Evolutionary conservation across 2,113 vertebrate genomes (phyloP).

Genomic region (Pangasianodon hypophthalmus): DNA sequence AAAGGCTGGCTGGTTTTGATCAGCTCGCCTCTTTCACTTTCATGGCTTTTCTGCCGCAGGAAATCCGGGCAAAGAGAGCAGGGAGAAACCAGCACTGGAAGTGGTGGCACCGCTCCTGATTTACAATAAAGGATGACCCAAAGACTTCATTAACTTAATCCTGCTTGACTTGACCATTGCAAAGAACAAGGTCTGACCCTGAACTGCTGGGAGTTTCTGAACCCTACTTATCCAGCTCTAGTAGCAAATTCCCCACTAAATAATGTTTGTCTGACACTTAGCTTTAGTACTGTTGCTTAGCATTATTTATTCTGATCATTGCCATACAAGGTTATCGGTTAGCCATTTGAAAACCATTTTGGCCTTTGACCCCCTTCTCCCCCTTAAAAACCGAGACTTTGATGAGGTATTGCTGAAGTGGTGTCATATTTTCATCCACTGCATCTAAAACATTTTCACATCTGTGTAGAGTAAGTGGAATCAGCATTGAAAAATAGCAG

Average conservation of each 20-base stretch:
- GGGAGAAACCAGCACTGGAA: neutral
- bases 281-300: neutral
- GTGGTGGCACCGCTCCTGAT: constrained; percentile 6
- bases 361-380: constrained; percentile 68
- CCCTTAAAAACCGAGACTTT: constrained; percentile 70
- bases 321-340: constrained; percentile 68
- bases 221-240: neutral
- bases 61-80: constrained; percentile 6
- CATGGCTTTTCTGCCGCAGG: neutral
- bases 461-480: constrained; percentile 28
- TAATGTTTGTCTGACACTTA: neutral
- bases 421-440: constrained; percentile 58
- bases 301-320: neutral
- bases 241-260: neutral
- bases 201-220: constrained; percentile 42
- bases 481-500: constrained; percentile 34
- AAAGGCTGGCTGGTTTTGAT: constrained; percentile 51
- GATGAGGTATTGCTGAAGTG: constrained; percentile 71
- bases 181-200: constrained; percentile 16
- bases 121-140: constrained; percentile 35
- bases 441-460: constrained; percentile 31
- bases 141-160: constrained; percentile 52
- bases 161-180: constrained; percentile 6
- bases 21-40: constrained; percentile 31
- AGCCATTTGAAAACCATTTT: constrained; percentile 58